Base-by-base conservation (phyloP, 2,888 invertebrate species). In the Cantharis flavilabris region DNA sequence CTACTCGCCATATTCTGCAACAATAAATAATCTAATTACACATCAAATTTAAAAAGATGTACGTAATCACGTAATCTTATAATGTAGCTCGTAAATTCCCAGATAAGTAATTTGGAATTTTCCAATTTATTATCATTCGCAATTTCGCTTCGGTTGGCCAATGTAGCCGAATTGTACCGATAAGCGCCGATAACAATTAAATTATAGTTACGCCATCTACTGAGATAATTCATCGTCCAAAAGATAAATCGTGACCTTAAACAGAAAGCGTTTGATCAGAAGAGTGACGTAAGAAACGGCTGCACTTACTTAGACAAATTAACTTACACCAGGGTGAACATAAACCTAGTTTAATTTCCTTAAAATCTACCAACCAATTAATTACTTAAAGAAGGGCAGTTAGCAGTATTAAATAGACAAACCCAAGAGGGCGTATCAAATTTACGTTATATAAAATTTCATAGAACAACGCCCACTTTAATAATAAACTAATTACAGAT, bases 1-100 rank as follows among this genome's bases (percentile, higher is more conserved):
- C 88, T 90, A 80, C 90, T 91, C 80, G 86, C 84, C 86, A 86
- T 86, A n/a, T 75, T 73, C 73, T 73, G 73, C 2, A 76, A 76
- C 49, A 28, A 76, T 49, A 49, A 75, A 70, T n/a, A 30, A 30
- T 30, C 1, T 49, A 67, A 71, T 23, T 28, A 71, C 20, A 72
- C 14, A 3, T 26, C 23, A 71, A n/a, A 71, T 14, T 62, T 10
- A 10, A 10, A 20, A 30, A 11, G 10, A 26, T 26, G 7, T 9
- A 9, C 26, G 9, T 9, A 26, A 26, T 26, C 1, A 7, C 7
- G 49, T n/a, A 49, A 49, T 49, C n/a, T 49, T 49, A 49, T 49
- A 49, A 7, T 49, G n/a, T 13, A 49, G n/a, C 49, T 49, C 49
- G n/a, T 49, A 49, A n/a, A n/a, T n/a, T 49, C n/a, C 33, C 49